phyloP scores from a whole-genome alignment of 2,888 invertebrate genomes.

The Cerceris ruficornis region DNA sequence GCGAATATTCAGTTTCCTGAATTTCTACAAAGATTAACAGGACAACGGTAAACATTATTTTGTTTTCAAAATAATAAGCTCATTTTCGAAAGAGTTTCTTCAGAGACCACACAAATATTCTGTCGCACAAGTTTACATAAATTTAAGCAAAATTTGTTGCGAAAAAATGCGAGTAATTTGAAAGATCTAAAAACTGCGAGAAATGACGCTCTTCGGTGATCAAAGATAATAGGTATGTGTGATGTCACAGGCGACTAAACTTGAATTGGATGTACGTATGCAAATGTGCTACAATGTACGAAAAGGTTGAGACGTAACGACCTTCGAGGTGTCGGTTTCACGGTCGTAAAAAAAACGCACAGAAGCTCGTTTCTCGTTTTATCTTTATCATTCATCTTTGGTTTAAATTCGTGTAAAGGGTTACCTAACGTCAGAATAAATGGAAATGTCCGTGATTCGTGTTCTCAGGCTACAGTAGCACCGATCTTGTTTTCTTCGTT shows the following conservation, averaged over 20 bases:
- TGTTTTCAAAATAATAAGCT: too few relatives aligned
- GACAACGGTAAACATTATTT: too few relatives aligned
- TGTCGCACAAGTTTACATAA: not conserved
- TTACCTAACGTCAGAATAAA: conserved; percentile 26
- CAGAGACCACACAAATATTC: too few relatives aligned
- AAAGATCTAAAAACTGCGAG: conserved; percentile 4
- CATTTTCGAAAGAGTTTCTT: too few relatives aligned
- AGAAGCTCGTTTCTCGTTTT: conserved; percentile 8
- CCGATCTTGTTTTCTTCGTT: not conserved
- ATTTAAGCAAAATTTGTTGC: not conserved
- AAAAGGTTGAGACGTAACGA: conserved; percentile 28
- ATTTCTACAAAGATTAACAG: too few relatives aligned
- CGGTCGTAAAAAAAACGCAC: conserved; percentile 33
- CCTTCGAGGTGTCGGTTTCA: conserved; percentile 25
- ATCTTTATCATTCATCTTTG: conserved; percentile 43
- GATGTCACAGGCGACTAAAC: conserved; percentile 11
- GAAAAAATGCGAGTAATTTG: conserved; percentile 4
- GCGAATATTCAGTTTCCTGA: too few relatives aligned
- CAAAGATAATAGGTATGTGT: conserved; percentile 8
- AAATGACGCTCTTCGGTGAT: not conserved
- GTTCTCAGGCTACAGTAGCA: not conserved
- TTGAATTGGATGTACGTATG: conserved; percentile 14
- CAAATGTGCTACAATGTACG: conserved; percentile 34
- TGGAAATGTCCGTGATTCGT: not conserved
- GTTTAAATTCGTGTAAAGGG: conserved; percentile 46